Conservation (phyloP, 2,888 invertebrate species). For the Drosophila nr. medialis region DNA sequence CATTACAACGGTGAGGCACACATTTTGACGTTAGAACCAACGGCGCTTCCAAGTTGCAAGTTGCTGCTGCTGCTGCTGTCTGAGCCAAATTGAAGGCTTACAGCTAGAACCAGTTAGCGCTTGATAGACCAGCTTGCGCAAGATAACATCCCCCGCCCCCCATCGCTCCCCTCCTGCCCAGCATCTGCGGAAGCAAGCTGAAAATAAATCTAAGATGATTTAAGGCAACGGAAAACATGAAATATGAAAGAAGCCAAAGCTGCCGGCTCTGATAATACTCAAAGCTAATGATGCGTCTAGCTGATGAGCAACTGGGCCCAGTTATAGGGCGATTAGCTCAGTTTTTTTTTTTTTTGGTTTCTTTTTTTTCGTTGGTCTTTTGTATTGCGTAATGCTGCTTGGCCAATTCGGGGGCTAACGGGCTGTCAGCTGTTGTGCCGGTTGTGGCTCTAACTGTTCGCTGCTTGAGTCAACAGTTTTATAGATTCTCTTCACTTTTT, state of each 20-base stretch:
- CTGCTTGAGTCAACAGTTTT: constrained; percentile 4
- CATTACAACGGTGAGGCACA: constrained; percentile 79
- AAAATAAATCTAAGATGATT: constrained; percentile 78
- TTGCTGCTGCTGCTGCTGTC: constrained; percentile 15
- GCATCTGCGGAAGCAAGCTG: constrained; percentile 39
- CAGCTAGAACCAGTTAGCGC: constrained; percentile 74
- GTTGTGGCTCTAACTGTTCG: constrained; percentile 39
- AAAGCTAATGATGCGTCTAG: constrained; percentile 57
- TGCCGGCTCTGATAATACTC: constrained; percentile 32
- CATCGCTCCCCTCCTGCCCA: too few species aligned
- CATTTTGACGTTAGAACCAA: constrained; percentile 77
- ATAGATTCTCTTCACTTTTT: constrained; percentile 19
- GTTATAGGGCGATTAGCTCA: constrained; percentile 42
- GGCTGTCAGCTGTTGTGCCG: constrained; percentile 31
- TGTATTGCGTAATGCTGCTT: constrained; percentile 40
- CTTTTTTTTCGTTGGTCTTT: background rate
- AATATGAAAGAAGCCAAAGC: constrained; percentile 61
- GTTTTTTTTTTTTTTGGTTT: background rate
- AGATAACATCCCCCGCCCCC: constrained; percentile 5
- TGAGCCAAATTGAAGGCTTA: constrained; percentile 60
- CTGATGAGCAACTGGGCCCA: constrained; percentile 39
- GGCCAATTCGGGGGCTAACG: constrained; percentile 43
- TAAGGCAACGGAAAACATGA: constrained; percentile 77
- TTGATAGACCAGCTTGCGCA: constrained; percentile 72
- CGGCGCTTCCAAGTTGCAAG: constrained; percentile 70